Conservation (phyloP, 2,113 vertebrate species). For the Struthidea cinerea region DNA sequence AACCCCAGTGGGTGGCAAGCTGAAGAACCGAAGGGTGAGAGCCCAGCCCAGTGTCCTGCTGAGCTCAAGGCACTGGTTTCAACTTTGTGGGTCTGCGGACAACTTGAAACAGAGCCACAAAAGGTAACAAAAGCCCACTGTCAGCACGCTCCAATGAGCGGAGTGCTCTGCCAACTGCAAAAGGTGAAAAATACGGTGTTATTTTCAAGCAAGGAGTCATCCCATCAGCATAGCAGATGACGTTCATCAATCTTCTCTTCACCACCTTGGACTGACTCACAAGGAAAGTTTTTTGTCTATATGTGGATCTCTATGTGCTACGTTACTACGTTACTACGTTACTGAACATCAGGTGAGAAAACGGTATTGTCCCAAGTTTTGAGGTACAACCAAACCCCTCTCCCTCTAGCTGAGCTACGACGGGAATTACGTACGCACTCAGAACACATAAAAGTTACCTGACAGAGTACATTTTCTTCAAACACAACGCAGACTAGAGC, state of each 20-base stretch:
- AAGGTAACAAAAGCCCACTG: neutral
- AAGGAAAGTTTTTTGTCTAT: neutral
- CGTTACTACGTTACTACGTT: too few relatives aligned
- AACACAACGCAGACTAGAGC: neutral
- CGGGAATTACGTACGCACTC: neutral
- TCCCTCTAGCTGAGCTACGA: neutral
- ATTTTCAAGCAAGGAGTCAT: neutral
- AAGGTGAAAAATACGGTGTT: neutral
- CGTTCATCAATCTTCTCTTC: neutral
- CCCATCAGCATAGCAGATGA: neutral
- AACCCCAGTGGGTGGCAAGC: rapidly evolving
- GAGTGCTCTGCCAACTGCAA: neutral
- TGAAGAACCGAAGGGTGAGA: neutral
- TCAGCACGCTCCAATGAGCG: neutral
- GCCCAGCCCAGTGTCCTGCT: neutral
- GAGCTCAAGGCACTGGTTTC: neutral
- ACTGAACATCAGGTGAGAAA: neutral
- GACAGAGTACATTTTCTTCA: neutral
- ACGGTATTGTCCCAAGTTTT: neutral
- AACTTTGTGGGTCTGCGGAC: neutral
- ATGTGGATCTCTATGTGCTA: rapidly evolving
- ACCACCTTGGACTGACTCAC: neutral
- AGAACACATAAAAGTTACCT: conserved; percentile 8
- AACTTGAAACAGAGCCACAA: neutral
- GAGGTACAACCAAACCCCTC: neutral